Percentiles rank a stretch among this genome's conserved stretches.
phyloP scores from a whole-genome alignment of 53 echinoderm and acorn worm genomes.

The Hippasteria phrygiana region DNA sequence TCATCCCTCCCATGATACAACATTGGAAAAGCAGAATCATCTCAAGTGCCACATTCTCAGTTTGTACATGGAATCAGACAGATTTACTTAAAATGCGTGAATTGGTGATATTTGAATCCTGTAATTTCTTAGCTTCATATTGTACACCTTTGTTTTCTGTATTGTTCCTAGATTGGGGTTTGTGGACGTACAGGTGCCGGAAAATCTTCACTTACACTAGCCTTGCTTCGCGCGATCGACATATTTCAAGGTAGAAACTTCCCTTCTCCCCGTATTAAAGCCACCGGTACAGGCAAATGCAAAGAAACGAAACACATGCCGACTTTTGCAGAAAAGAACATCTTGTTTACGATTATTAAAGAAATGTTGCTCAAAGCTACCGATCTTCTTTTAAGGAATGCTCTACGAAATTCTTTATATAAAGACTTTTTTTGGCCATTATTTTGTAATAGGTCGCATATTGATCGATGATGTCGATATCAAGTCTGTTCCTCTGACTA shows the following conservation, averaged over 20 bases:
- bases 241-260: conserved; percentile 47
- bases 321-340: too few species aligned
- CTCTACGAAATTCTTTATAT: not conserved
- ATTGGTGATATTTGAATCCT: not conserved
- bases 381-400: too few species aligned
- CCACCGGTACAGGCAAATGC: too few species aligned
- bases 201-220: conserved; percentile 65
- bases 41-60: too few species aligned
- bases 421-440: not conserved
- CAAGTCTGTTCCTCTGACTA: conserved; percentile 57
- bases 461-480: conserved; percentile 63
- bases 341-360: too few species aligned
- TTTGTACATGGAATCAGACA: too few species aligned
- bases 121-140: not conserved
- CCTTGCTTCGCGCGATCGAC: conserved; percentile 66
- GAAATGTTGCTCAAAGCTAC: too few species aligned
- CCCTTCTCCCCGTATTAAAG: not conserved
- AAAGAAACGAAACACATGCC: too few species aligned
- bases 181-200: conserved; percentile 74
- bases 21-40: too few species aligned
- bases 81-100: too few species aligned
- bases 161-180: conserved; percentile 53
- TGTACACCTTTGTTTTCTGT: not conserved
- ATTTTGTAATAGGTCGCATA: conserved; percentile 38
- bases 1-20: too few species aligned